Percentiles rank a stretch among this genome's conserved stretches.
phyloP scores from a whole-genome alignment of 1,140 invertebrate genomes.

The Cephus cinctus region DNA sequence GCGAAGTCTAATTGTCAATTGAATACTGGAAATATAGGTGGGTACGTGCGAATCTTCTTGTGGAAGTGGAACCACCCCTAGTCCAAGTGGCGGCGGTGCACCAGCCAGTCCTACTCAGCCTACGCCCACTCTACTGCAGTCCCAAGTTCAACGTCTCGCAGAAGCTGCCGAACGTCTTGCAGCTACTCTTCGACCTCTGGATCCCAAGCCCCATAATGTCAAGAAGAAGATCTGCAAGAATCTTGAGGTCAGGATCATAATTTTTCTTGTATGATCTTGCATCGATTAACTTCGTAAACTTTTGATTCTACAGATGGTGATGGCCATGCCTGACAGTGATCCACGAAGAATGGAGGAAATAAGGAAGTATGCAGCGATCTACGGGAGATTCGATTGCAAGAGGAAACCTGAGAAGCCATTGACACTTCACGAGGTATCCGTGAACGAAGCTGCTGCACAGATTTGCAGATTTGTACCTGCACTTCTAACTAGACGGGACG shows the following conservation, averaged over 20 bases:
- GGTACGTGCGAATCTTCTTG: constrained; percentile 51
- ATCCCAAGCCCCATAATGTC: constrained; percentile 84
- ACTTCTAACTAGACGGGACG: constrained; percentile 87
- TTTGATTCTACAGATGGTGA: constrained; percentile 66
- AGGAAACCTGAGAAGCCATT: constrained; percentile 93
- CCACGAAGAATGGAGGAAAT: constrained; percentile 90
- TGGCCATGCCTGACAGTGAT: constrained; percentile 86
- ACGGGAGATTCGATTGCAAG: constrained; percentile 95
- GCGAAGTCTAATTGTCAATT: neutral
- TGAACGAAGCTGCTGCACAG: constrained; percentile 97
- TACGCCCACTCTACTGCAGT: constrained; percentile 77
- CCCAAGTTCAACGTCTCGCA: constrained; percentile 81
- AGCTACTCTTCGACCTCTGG: constrained; percentile 77
- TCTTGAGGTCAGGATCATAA: constrained; percentile 83
- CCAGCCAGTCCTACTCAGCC: constrained; percentile 64
- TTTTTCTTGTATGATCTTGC: neutral
- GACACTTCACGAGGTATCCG: constrained; percentile 93
- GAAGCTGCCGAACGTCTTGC: constrained; percentile 81
- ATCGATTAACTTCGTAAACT: too few relatives aligned
- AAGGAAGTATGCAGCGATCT: constrained; percentile 94
- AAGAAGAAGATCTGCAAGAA: constrained; percentile 94
- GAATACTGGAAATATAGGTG: constrained; percentile 33
- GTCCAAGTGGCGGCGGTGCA: constrained; percentile 49
- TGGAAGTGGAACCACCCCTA: constrained; percentile 48
- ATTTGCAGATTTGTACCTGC: constrained; percentile 88